A percentile compares a stretch with the other conserved stretches of the same genome.
These are phyloP conservation scores for Sylvicola fuscatus DNA, from an alignment of 2,888 invertebrate species.

Conservation along the genomic window DNA sequence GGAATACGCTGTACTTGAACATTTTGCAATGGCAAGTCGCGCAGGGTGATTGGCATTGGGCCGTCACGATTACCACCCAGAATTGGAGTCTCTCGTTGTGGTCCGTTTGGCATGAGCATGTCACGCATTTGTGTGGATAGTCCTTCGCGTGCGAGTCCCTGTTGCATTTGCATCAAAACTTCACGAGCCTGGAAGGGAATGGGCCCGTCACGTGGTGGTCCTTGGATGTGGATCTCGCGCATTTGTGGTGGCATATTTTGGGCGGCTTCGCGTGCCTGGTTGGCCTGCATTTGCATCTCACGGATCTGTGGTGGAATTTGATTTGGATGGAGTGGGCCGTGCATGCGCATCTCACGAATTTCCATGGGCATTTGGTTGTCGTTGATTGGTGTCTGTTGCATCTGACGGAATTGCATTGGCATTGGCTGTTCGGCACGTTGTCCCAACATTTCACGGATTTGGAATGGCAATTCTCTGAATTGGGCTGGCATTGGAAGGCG, in stretches of 20 bases:
- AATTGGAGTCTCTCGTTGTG: conserved; percentile 4
- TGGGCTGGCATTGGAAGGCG: conserved; percentile 23
- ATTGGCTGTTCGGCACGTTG: too few relatives aligned
- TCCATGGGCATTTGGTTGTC: too few relatives aligned
- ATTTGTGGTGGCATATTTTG: too few relatives aligned
- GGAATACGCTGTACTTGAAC: conserved; percentile 22
- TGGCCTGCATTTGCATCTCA: conserved; percentile 10
- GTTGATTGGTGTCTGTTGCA: too few relatives aligned
- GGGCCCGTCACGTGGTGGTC: not conserved
- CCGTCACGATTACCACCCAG: too few relatives aligned
- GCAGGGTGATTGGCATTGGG: too few relatives aligned
- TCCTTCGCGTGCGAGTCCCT: conserved; percentile 5
- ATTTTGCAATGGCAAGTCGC: too few relatives aligned
- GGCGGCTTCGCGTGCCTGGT: too few relatives aligned
- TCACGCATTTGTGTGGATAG: conserved; percentile 3
- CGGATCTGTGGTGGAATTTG: conserved; percentile 17
- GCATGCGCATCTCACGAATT: too few relatives aligned
- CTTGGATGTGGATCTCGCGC: too few relatives aligned
- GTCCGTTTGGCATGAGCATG: conserved; percentile 1
- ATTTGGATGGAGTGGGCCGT: conserved; percentile 11
- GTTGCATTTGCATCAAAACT: conserved; percentile 1
- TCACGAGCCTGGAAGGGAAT: not conserved
- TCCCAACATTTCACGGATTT: conserved; percentile 4
- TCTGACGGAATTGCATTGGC: too few relatives aligned
- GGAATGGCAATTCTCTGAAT: conserved; percentile 2